Conservation (phyloP, 2,888 invertebrate species). For the Microchrysa polita region DNA sequence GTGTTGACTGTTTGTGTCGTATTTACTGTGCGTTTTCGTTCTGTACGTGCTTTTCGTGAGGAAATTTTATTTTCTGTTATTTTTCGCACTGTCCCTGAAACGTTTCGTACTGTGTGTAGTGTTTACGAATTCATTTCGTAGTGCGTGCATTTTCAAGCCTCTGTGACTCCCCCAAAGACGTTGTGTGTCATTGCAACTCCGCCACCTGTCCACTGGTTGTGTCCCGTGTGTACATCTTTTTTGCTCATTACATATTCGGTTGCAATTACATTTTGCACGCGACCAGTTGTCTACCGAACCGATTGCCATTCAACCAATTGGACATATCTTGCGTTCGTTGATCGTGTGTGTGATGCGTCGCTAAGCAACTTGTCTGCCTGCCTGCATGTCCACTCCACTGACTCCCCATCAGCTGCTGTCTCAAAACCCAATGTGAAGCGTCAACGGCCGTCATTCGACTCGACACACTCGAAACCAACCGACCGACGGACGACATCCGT, state of each 20-base stretch:
- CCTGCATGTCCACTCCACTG: no score
- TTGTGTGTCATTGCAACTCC: neutral
- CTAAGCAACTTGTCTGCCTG: neutral
- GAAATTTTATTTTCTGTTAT: constrained; percentile 1
- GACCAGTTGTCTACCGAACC: constrained; percentile 22
- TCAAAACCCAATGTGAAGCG: constrained; percentile 2
- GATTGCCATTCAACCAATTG: constrained; percentile 30
- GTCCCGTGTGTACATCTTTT: neutral
- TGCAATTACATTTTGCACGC: neutral
- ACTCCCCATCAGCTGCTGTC: constrained; percentile 24
- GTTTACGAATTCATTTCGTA: constrained; percentile 7
- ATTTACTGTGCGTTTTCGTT: constrained; percentile 5
- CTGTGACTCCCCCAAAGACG: neutral
- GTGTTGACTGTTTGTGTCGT: constrained; percentile 27
- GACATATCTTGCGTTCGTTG: no score
- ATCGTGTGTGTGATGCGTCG: no score
- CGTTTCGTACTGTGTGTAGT: constrained; percentile 13
- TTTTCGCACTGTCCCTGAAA: no score
- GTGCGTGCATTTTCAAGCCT: constrained; percentile 3
- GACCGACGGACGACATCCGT: no score
- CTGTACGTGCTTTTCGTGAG: neutral
- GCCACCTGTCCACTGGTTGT: neutral
- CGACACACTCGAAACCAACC: constrained; percentile 7
- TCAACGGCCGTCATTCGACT: constrained; percentile 10
- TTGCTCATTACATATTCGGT: constrained; percentile 1